Base-by-base conservation (phyloP, 2,797 vertebrate species). In the Paramormyrops hopkinsi region DNA sequence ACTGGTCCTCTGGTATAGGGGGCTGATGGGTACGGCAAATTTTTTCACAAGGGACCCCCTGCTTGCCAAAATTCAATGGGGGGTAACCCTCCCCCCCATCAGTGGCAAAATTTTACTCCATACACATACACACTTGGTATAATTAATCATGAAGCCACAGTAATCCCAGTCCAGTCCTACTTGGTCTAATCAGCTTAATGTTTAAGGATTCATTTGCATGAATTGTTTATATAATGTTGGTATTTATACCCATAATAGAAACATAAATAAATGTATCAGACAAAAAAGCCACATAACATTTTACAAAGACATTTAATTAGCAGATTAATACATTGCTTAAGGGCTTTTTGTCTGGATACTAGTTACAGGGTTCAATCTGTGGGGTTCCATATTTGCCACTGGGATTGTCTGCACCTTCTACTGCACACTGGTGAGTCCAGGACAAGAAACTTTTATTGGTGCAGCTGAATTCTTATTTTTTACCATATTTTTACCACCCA, bases 321-420 rank as follows among this genome's bases (percentile, higher is more conserved):
- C n/a, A 79, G 37, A 29, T 25, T 87, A 6, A 82, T 69, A 69
- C 7, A 48, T 88, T 76, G 73, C 37, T 29, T 76, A 46, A 19
- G 3, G n/a, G 11, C 5, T 19, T 89, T 53, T 84, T 59, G 86
- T 90, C 44, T 89, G 3, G 89, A 41, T 91, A 25, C 0, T 90
- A 98, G 97, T 97, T 90, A 96, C 96, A 62, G 95, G 96, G 56
- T 97, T 97, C 93, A 92, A 96, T 91, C 95, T 97, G 83, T 97
- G 96, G 96, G 96, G 95, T 65, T 97, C 97, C 54, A 96, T 97
- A 90, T 94, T 95, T 92, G 96, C 97, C 48, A 97, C 97, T 85
- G 96, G 97, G 90, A 91, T 96, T 65, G 95, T 97, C 90, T 98
- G 96, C 92, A 97, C 96, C 0, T 97, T 97, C 92, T 97, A 96